A percentile compares a stretch with the other conserved stretches of the same genome.
Evolutionary conservation across 2,888 invertebrate species (phyloP).

Genomic region (Bembecia ichneumoniformis): DNA sequence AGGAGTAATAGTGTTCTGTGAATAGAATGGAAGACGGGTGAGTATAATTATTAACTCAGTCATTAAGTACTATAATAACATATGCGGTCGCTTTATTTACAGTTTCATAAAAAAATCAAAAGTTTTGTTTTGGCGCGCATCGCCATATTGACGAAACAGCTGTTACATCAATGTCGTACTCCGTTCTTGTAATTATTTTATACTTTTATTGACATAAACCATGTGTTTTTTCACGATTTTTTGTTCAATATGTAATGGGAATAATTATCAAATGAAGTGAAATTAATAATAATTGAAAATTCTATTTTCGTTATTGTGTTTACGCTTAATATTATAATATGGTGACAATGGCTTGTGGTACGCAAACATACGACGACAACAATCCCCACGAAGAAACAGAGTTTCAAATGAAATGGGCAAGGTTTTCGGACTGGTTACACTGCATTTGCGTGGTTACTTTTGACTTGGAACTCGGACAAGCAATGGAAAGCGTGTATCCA

Average conservation of each 20-base stretch:
- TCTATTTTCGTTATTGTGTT: conserved; percentile 24
- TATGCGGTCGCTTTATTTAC: neutral
- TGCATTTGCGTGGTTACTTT: conserved; percentile 99
- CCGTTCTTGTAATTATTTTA: conserved; percentile 42
- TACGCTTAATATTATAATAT: conserved; percentile 8
- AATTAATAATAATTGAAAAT: conserved; percentile 16
- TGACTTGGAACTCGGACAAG: conserved; percentile 98
- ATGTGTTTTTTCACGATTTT: conserved; percentile 17
- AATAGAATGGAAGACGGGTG: too few species aligned
- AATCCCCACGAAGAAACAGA: conserved; percentile 47
- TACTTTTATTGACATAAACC: conserved; percentile 31
- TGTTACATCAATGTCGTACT: conserved; percentile 36
- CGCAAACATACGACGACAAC: conserved; percentile 45
- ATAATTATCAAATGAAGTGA: neutral
- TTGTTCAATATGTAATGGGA: neutral
- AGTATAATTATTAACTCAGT: too few species aligned
- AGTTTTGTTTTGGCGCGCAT: conserved; percentile 63
- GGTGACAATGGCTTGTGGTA: conserved; percentile 52
- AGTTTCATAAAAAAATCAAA: conserved; percentile 7
- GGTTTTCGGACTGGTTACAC: conserved; percentile 94
- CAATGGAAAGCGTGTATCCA: conserved; percentile 94
- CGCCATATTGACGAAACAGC: conserved; percentile 67
- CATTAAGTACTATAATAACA: too few species aligned
- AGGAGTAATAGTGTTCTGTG: too few species aligned
- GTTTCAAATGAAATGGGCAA: conserved; percentile 75